phyloP scores from a whole-genome alignment of 2,797 vertebrate species.

The Bradypodion ventrale region DNA sequence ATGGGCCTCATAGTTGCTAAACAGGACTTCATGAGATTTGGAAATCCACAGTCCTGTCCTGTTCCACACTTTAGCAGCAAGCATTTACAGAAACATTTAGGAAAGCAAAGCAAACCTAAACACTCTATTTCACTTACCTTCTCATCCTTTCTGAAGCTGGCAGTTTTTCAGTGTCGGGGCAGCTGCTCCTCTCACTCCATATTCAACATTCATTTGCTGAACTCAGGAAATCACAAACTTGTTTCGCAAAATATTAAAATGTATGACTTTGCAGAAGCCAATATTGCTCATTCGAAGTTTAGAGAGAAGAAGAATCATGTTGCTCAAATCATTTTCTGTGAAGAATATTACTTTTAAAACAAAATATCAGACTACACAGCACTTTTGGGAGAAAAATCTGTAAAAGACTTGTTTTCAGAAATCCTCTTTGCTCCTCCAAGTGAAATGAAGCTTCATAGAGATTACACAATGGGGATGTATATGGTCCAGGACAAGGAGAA shows the following conservation, averaged over 20 bases:
- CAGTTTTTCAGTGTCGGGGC: not conserved
- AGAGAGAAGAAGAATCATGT: not conserved
- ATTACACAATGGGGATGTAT: not conserved
- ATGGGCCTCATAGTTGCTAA: not conserved
- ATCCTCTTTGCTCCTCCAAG: not conserved
- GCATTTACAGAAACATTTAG: too few species aligned
- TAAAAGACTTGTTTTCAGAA: not conserved
- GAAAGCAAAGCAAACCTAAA: not conserved
- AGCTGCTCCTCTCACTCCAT: not conserved
- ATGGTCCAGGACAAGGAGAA: not conserved
- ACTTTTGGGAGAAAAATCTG: not conserved
- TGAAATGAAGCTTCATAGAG: not conserved
- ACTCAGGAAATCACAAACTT: constrained; percentile 11
- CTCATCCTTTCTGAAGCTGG: constrained; percentile 3
- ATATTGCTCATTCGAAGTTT: not conserved
- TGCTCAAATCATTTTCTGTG: not conserved
- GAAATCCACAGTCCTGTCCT: not conserved
- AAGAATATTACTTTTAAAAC: not conserved
- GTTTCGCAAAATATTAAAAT: constrained; percentile 10
- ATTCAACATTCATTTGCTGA: constrained; percentile 21
- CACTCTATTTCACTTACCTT: not conserved
- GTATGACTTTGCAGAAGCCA: constrained; percentile 9
- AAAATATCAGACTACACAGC: not conserved
- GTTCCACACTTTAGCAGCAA: not conserved
- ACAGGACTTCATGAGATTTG: not conserved